A percentile compares a stretch with the other conserved stretches of the same genome.
Conservation (phyloP, 1,140 invertebrate genomes). For the Cotesia glomerata region DNA sequence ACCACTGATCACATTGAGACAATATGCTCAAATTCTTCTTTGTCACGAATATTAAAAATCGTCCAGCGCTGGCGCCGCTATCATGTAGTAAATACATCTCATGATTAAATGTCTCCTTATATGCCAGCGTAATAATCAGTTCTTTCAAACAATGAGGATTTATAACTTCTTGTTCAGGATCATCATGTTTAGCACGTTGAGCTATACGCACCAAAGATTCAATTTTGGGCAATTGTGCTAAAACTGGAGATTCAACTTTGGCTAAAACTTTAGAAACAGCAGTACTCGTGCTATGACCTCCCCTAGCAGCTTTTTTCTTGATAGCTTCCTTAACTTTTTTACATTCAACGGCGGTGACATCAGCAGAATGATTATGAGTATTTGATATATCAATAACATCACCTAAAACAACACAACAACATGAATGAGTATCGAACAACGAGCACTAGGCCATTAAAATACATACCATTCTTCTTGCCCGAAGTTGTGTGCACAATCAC, state of each 20-base stretch:
- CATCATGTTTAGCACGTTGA: background rate
- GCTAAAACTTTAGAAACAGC: background rate
- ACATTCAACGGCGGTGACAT: background rate
- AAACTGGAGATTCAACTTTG: background rate
- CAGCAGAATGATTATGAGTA: background rate
- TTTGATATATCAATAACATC: background rate
- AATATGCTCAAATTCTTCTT: background rate
- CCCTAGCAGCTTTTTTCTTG: background rate
- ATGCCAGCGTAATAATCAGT: background rate
- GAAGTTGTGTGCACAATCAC: background rate
- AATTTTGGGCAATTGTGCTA: background rate
- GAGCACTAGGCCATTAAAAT: background rate
- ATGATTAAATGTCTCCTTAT: background rate
- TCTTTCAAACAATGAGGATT: background rate
- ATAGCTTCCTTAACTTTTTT: background rate
- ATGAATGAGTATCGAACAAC: background rate
- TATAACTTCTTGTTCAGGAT: background rate
- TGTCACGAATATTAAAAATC: background rate
- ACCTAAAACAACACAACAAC: background rate
- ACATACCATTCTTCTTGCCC: background rate
- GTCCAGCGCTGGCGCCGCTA: background rate
- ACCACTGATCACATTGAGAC: background rate
- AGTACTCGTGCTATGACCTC: background rate
- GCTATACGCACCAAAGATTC: background rate
- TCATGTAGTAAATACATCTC: background rate